phyloP scores from a whole-genome alignment of 2,113 vertebrate genomes.

The Oncorhynchus keta region DNA sequence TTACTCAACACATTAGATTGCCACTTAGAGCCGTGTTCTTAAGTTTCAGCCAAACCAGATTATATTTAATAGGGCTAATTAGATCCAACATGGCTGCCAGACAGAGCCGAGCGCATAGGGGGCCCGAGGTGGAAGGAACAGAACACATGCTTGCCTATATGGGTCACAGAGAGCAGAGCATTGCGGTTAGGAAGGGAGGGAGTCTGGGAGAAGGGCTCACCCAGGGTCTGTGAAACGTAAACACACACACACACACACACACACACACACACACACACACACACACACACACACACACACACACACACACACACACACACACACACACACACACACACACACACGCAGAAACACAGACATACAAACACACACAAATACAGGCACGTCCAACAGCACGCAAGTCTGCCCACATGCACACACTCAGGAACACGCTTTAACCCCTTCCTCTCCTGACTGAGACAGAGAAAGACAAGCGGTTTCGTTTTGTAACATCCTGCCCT shows the following conservation, averaged over 20 bases:
- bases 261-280: background rate
- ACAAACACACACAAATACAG: conserved; percentile 1
- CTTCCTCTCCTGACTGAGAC: conserved; percentile 15
- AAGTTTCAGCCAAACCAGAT: conserved; percentile 75
- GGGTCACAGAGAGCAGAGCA: conserved; percentile 1
- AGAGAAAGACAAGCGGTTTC: background rate
- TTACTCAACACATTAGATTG: conserved; percentile 69
- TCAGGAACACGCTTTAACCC: background rate
- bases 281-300: background rate
- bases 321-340: too few relatives aligned
- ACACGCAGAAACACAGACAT: background rate
- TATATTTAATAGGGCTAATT: conserved; percentile 75
- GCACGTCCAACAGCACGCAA: background rate
- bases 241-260: background rate
- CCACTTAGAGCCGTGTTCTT: conserved; percentile 69
- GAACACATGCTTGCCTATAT: conserved; percentile 8
- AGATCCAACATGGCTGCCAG: conserved; percentile 55
- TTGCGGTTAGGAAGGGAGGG: background rate
- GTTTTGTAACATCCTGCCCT: conserved; percentile 61
- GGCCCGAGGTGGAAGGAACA: conserved; percentile 16
- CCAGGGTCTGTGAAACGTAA: background rate
- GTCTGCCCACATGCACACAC: conserved; percentile 7
- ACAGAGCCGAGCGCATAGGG: background rate
- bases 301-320: background rate
- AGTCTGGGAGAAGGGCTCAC: background rate